Conservation (phyloP, 2,797 vertebrate species). For the Miichthys miiuy region DNA sequence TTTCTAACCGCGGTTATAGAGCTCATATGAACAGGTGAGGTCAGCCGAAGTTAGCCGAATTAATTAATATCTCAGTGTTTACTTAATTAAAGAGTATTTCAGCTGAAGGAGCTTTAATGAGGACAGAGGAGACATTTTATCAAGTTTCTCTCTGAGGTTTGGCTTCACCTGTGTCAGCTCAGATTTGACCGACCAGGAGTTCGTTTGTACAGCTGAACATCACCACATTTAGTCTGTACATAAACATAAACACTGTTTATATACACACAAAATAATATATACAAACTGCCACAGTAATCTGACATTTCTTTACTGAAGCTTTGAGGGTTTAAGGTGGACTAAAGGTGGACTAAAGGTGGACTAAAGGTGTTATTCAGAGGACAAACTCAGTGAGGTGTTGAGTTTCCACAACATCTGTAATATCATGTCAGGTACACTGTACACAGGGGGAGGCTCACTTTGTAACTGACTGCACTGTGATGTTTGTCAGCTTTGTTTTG, state of each 20-base stretch:
- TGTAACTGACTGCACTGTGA: too few relatives aligned
- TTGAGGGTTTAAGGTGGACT: constrained; percentile 1
- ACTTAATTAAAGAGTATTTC: rapidly evolving
- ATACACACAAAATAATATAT: neutral
- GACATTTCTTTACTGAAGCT: neutral
- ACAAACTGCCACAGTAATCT: neutral
- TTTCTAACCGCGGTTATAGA: neutral
- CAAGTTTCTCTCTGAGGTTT: constrained; percentile 17
- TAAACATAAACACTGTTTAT: neutral
- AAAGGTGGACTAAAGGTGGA: neutral
- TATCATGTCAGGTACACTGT: neutral
- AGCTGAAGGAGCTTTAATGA: rapidly evolving
- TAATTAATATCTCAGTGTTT: rapidly evolving
- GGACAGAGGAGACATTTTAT: neutral
- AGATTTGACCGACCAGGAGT: neutral
- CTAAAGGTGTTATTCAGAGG: neutral
- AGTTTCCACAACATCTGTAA: neutral
- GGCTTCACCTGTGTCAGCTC: neutral
- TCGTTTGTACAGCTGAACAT: neutral
- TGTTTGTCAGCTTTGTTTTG: neutral
- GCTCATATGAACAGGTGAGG: rapidly evolving
- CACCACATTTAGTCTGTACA: neutral
- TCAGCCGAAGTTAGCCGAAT: constrained; percentile 37
- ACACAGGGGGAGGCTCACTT: neutral
- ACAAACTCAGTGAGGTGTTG: neutral